phyloP scores from a whole-genome alignment of 2,888 invertebrate species.

The Leptopilina drosophilae region DNA sequence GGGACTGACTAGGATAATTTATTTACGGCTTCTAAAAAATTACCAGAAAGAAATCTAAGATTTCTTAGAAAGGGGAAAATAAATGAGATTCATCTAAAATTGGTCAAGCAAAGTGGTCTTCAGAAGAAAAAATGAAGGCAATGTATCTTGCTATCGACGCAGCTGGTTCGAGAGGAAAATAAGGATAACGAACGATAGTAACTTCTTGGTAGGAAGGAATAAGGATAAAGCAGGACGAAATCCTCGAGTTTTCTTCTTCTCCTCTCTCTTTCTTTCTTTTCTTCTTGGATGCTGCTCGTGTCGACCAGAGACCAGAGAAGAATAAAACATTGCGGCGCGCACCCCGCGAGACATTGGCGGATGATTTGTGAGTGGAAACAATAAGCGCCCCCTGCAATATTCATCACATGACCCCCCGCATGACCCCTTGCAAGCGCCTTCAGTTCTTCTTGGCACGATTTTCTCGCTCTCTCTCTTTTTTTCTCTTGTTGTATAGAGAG shows the following conservation, averaged over 20 bases:
- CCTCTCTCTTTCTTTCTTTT: neutral
- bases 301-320: constrained; percentile 64
- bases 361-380: constrained; percentile 77
- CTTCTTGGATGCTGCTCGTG: constrained; percentile 47
- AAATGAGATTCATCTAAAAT: neutral
- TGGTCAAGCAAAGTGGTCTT: constrained; percentile 26
- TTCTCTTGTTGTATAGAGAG: constrained; percentile 41
- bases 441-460: constrained; percentile 56
- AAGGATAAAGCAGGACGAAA: constrained; percentile 25
- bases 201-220: constrained; percentile 29
- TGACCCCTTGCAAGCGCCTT: constrained; percentile 46
- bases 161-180: constrained; percentile 37
- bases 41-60: too few relatives aligned
- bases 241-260: neutral
- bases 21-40: too few relatives aligned
- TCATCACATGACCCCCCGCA: constrained; percentile 70
- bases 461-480: neutral
- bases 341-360: constrained; percentile 75
- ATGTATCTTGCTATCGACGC: constrained; percentile 56
- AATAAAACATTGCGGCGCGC: constrained; percentile 73
- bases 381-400: constrained; percentile 76
- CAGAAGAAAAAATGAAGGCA: constrained; percentile 44
- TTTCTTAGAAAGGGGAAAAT: too few relatives aligned
- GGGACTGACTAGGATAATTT: too few relatives aligned
- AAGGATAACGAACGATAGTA: constrained; percentile 13